Percentiles rank a stretch among this genome's conserved stretches.
Conservation (phyloP, 2,113 vertebrate species). For the Plecturocebus donacophilus region DNA sequence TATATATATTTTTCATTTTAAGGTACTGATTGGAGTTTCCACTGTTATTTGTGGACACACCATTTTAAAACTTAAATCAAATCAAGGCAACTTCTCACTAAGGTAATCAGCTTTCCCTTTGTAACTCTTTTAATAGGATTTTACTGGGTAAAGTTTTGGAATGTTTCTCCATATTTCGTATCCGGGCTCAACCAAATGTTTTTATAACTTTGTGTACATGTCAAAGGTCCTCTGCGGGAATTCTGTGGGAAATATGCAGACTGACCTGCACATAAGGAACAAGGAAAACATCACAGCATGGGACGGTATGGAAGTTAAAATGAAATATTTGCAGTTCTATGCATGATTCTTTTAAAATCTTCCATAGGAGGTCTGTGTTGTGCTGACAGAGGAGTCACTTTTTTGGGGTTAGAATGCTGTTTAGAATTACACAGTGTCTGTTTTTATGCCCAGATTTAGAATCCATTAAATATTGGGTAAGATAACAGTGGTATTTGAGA, state of each 20-base stretch:
- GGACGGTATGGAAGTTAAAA: slow-evolving; percentile 78
- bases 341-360: slow-evolving; percentile 73
- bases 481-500: not conserved
- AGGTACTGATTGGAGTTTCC: slow-evolving; percentile 45
- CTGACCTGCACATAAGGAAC: slow-evolving; percentile 83
- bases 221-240: slow-evolving; percentile 88
- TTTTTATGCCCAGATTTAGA: slow-evolving; percentile 66
- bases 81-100: slow-evolving; percentile 62
- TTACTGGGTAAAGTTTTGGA: slow-evolving; percentile 76
- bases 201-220: slow-evolving; percentile 81
- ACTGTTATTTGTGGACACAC: slow-evolving; percentile 33
- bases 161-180: slow-evolving; percentile 80
- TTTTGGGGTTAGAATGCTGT: slow-evolving; percentile 48
- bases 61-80: slow-evolving; percentile 59
- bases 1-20: slow-evolving; percentile 47
- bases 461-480: slow-evolving; percentile 7
- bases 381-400: slow-evolving; percentile 54
- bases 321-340: slow-evolving; percentile 80
- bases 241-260: slow-evolving; percentile 87
- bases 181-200: slow-evolving; percentile 84
- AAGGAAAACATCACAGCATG: slow-evolving; percentile 87
- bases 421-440: slow-evolving; percentile 61
- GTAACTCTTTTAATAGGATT: slow-evolving; percentile 75
- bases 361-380: slow-evolving; percentile 55
- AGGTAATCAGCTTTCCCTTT: slow-evolving; percentile 69